These are phyloP conservation scores for Agapetus fuscipes DNA, from an alignment of 2,888 invertebrate species.

Conservation along the genomic window DNA sequence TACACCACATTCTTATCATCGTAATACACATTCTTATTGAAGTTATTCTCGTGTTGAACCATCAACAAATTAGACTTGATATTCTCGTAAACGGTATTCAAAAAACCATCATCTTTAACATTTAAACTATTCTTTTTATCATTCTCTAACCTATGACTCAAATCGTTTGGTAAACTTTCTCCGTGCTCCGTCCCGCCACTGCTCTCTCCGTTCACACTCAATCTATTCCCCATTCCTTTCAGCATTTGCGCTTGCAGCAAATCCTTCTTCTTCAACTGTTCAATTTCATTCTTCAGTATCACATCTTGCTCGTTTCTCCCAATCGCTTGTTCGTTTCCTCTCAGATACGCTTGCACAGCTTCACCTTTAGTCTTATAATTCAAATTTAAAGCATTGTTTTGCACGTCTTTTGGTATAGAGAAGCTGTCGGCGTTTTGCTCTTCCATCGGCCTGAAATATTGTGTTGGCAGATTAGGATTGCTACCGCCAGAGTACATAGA, in stretches of 20 bases:
- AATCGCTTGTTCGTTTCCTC: too few species aligned
- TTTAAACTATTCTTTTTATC: too few species aligned
- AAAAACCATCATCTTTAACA: too few species aligned
- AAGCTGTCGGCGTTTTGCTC: not conserved
- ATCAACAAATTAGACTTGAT: too few species aligned
- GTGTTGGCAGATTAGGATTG: constrained; percentile 6
- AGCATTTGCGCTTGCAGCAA: not conserved
- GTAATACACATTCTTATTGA: too few species aligned
- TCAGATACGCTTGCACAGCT: not conserved
- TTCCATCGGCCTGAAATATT: constrained; percentile 2
- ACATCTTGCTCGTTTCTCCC: too few species aligned
- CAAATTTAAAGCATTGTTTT: not conserved
- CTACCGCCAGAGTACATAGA: constrained; percentile 11
- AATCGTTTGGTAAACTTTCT: too few species aligned
- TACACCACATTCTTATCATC: not conserved
- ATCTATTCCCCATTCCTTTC: not conserved
- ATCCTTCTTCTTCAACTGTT: too few species aligned
- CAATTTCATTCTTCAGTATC: too few species aligned
- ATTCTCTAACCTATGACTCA: too few species aligned
- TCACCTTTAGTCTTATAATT: not conserved
- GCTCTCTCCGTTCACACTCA: not conserved
- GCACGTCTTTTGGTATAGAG: not conserved
- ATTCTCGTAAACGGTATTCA: too few species aligned
- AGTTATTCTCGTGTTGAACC: too few species aligned
- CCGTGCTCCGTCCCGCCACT: not conserved